These are phyloP conservation scores for Trichosurus vulpecula DNA, from an alignment of 2,797 vertebrate genomes.

Conservation along the genomic window DNA sequence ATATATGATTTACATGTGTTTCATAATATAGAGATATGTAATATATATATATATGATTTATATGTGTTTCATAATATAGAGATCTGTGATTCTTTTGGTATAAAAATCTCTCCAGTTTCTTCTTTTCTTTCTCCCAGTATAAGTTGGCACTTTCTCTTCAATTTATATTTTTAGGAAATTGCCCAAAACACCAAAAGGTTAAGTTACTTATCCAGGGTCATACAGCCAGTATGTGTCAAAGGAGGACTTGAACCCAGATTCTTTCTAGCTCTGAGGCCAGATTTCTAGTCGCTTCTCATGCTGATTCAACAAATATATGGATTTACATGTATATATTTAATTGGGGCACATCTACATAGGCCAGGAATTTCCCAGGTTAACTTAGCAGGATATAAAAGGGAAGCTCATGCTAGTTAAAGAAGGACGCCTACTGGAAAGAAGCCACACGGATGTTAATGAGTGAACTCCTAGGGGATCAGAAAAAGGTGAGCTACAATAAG, in stretches of 20 bases:
- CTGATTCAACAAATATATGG: not conserved
- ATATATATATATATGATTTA: no score
- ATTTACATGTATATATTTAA: not conserved
- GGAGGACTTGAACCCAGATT: not conserved
- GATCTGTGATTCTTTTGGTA: no score
- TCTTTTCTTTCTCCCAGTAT: no score
- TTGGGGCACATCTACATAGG: no score
- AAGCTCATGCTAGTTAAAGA: not conserved
- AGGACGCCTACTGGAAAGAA: not conserved
- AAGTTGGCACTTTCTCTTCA: not conserved
- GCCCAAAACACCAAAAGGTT: not conserved
- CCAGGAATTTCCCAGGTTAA: not conserved
- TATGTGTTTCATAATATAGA: no score
- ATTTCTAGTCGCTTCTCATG: not conserved
- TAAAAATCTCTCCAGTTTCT: no score
- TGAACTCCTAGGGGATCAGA: not conserved
- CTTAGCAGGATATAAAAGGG: not conserved
- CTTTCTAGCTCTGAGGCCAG: not conserved
- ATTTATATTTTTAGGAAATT: not conserved
- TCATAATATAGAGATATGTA: no score
- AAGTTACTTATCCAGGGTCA: not conserved
- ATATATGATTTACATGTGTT: no score
- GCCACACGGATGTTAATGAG: not conserved
- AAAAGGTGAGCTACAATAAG: not conserved
- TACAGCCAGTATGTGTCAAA: not conserved